Evolutionary conservation across 2,113 vertebrate genomes (phyloP), one percentile per base, ranked within the genome.

Genomic region (Cairina moschata): DNA sequence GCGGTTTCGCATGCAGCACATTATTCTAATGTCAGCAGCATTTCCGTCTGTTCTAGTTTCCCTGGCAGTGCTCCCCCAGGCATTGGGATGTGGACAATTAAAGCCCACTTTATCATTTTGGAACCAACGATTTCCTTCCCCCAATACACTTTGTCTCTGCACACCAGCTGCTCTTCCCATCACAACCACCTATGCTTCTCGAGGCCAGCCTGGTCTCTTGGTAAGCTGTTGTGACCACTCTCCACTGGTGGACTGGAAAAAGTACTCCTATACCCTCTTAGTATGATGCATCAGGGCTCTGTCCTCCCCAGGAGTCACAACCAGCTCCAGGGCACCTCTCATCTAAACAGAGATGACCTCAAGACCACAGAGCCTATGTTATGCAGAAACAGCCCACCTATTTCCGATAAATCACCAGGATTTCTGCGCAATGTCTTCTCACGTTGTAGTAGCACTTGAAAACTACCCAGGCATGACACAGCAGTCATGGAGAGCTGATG

Each of bases 21-120:
- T 92, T 95, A 77, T 48, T 92, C 54, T 62, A 96, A 96, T 93
- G 95, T 97, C 97, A 98, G 95, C 91, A 92, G 82, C 88, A 88
- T 87, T 96, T 93, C 96, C 42, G 86, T 94, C 95, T 91, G 56
- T 65, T 96, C 91, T 60, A 71, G 38, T 94, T 86, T 83, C 80
- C 79, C 81, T 97, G 96, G 97, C 91, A 98, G 50, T 97, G 88
- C 95, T 95, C 97, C 96, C 92, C 85, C 80, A 86, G 98, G 97
- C 96, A 96, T 76, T 86, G 40, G 88, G 97, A 95, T 77, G 82
- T 63, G 93, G 93, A 96, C 97, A 97, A 98, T 97, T 97, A 98
- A 97, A 98, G 97, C 63, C 80, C 44, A 91, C 93, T 97, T 96
- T 52, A 95, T 98, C 97, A 98, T 97, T 83, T 95, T 86, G 34